phyloP scores from a whole-genome alignment of 2,888 invertebrate genomes.

The Cerastis rubricosa region DNA sequence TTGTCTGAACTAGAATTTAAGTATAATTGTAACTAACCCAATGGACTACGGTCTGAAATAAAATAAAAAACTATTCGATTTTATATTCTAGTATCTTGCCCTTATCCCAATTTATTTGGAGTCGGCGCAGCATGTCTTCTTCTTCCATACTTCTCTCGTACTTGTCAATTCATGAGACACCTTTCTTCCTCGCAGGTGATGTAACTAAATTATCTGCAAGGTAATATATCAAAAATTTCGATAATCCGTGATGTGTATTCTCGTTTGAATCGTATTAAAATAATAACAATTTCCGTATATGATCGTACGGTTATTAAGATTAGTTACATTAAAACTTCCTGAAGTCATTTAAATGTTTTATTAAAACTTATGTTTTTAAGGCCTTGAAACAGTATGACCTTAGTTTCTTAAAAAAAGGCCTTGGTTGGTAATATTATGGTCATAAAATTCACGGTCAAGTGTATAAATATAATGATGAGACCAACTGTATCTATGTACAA shows the following conservation, averaged over 20 bases:
- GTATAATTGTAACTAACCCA: too few species aligned
- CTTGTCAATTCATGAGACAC: too few species aligned
- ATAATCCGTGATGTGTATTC: slow-evolving; percentile 25
- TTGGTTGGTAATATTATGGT: slow-evolving; percentile 40
- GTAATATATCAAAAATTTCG: not conserved
- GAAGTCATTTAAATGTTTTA: slow-evolving; percentile 41
- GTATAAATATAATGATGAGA: slow-evolving; percentile 36
- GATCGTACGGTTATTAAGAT: slow-evolving; percentile 38
- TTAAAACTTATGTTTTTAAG: slow-evolving; percentile 21
- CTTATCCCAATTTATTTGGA: too few species aligned
- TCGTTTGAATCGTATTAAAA: slow-evolving; percentile 24
- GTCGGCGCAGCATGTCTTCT: too few species aligned
- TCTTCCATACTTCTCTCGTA: too few species aligned
- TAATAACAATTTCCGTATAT: slow-evolving; percentile 24
- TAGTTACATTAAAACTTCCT: slow-evolving; percentile 58
- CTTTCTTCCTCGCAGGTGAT: too few species aligned
- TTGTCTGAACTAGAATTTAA: too few species aligned
- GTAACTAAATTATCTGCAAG: too few species aligned
- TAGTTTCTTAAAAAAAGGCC: slow-evolving; percentile 41
- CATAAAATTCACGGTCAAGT: slow-evolving; percentile 61
- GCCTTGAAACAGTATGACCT: slow-evolving; percentile 50
- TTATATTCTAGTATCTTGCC: too few species aligned
- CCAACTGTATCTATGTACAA: slow-evolving; percentile 31
- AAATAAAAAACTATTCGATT: too few species aligned
- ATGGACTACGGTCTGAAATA: too few species aligned